Evolutionary conservation across 2,113 vertebrate species (phyloP).

Genomic region (Dolichallabes microphthalmus): DNA sequence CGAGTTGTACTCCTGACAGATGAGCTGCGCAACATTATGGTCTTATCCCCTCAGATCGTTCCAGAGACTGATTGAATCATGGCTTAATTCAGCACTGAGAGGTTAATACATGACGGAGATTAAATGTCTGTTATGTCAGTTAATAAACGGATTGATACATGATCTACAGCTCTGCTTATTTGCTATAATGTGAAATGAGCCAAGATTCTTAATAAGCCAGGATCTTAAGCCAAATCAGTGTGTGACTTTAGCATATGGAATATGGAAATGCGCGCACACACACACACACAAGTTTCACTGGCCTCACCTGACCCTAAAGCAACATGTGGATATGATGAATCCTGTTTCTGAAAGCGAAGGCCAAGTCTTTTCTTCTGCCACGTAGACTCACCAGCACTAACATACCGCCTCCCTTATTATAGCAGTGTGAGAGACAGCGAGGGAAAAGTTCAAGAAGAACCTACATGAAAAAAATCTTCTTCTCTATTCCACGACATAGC

Average conservation of each 20-base stretch:
- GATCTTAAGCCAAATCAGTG: conserved; percentile 22
- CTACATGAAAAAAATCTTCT: neutral
- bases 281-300: conserved; percentile 9
- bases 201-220: conserved; percentile 18
- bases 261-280: conserved; percentile 25
- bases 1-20: conserved; percentile 30
- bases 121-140: conserved; percentile 10
- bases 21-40: conserved; percentile 30
- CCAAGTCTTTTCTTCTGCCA: conserved; percentile 27
- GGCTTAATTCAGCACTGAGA: conserved; percentile 30
- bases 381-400: conserved; percentile 19
- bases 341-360: conserved; percentile 9
- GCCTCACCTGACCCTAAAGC: conserved; percentile 41
- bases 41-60: conserved; percentile 21
- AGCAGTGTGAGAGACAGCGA: conserved; percentile 5
- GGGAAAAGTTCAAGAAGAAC: neutral
- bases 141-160: conserved; percentile 47
- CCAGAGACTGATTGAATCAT: conserved; percentile 34
- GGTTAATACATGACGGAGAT: conserved; percentile 15
- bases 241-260: conserved; percentile 22
- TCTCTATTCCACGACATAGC: neutral
- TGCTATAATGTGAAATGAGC: conserved; percentile 2
- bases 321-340: conserved; percentile 37
- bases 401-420: conserved; percentile 28
- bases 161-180: conserved; percentile 23